Evolutionary conservation across 2,113 vertebrate genomes (phyloP).

Genomic region (Mohoua ochrocephala): DNA sequence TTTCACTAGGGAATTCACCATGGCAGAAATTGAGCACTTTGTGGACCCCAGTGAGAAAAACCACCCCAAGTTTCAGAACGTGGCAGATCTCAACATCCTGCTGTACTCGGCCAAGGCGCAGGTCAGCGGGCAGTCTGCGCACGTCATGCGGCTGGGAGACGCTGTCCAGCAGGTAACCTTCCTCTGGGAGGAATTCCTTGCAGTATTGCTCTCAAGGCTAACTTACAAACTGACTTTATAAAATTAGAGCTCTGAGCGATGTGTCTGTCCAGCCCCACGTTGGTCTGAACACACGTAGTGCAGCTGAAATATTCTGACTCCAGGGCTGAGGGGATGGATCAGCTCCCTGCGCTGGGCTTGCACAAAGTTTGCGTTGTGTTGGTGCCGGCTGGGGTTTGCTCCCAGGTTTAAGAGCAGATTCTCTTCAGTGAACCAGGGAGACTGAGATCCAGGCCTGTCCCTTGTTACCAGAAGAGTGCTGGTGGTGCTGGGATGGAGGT

Average conservation of each 20-base stretch:
- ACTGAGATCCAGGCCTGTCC: neutral
- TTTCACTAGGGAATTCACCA: slow-evolving; percentile 90
- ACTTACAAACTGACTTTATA: neutral
- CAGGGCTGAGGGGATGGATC: neutral
- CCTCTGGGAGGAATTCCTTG: neutral
- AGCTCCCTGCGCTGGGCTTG: neutral
- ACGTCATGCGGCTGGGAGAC: slow-evolving; percentile 86
- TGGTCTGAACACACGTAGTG: neutral
- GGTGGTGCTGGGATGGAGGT: neutral
- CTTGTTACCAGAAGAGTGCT: neutral
- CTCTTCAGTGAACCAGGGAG: neutral
- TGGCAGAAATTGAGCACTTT: slow-evolving; percentile 99
- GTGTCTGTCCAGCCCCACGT: neutral
- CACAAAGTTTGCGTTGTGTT: neutral
- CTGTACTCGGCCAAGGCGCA: slow-evolving; percentile 95
- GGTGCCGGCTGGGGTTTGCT: neutral
- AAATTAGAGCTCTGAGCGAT: neutral
- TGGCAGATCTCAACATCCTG: slow-evolving; percentile 84
- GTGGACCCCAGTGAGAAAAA: slow-evolving; percentile 93
- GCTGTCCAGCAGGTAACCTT: slow-evolving; percentile 88
- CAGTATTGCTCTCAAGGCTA: accelerated
- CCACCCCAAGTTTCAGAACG: slow-evolving; percentile 88
- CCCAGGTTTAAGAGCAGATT: neutral
- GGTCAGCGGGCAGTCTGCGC: slow-evolving; percentile 93
- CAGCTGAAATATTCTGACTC: neutral